Percentiles rank a stretch among this genome's conserved stretches.
These are phyloP conservation scores for Aix galericulata DNA, from an alignment of 2,113 vertebrate genomes.

Conservation along the genomic window DNA sequence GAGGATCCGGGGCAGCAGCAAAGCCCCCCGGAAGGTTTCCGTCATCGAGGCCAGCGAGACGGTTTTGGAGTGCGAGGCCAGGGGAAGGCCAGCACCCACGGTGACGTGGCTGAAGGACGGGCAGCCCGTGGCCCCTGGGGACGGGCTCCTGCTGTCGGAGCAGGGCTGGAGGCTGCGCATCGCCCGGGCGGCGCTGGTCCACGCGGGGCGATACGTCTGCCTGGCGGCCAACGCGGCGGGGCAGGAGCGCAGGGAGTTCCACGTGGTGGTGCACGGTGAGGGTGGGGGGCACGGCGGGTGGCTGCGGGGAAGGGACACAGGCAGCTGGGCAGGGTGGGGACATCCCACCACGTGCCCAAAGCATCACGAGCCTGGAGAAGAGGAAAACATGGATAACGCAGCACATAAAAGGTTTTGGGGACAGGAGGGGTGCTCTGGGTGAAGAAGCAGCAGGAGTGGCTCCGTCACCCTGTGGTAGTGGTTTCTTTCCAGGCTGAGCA, in stretches of 20 bases:
- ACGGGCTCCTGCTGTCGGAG: background rate
- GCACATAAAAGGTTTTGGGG: rapidly evolving
- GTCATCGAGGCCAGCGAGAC: constrained; percentile 28
- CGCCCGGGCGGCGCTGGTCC: constrained; percentile 19
- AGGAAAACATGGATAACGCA: background rate
- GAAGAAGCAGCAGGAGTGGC: background rate
- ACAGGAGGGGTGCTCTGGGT: background rate
- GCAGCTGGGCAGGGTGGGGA: background rate
- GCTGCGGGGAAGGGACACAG: background rate
- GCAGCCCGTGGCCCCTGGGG: background rate
- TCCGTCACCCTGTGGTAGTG: background rate
- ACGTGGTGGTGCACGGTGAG: constrained; percentile 72
- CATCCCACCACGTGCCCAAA: constrained; percentile 67
- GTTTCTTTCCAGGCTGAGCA: background rate
- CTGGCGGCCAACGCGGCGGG: constrained; percentile 40
- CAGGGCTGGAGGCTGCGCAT: constrained; percentile 55
- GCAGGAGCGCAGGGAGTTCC: constrained; percentile 65
- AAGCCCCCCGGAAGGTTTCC: constrained; percentile 17
- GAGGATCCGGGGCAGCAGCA: background rate
- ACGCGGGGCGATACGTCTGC: constrained; percentile 70
- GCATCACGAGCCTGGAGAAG: background rate
- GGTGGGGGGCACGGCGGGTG: background rate
- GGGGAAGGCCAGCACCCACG: background rate
- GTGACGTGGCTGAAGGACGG: constrained; percentile 71
- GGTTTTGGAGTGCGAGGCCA: constrained; percentile 58